These are phyloP conservation scores for Amorpha juglandis DNA, from an alignment of 2,888 invertebrate species.

Conservation along the genomic window DNA sequence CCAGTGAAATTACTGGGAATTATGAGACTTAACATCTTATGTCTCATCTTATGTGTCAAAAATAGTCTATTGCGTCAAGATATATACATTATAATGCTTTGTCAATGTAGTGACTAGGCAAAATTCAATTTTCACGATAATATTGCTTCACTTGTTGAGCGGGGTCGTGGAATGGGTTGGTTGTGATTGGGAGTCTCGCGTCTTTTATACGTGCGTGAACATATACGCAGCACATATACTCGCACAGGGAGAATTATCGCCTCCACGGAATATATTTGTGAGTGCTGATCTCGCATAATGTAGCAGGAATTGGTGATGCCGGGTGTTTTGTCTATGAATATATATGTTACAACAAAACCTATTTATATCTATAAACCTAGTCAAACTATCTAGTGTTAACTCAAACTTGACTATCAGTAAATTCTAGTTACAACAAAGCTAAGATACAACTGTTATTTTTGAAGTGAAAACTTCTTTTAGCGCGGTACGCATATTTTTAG, in stretches of 20 bases:
- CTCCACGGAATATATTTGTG: background rate
- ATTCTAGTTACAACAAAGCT: no score
- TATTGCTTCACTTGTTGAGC: slow-evolving; percentile 51
- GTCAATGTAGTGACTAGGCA: slow-evolving; percentile 39
- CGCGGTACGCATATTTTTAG: no score
- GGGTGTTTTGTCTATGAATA: background rate
- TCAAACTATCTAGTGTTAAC: no score
- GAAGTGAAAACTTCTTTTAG: no score
- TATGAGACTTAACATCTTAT: no score
- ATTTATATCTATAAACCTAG: no score
- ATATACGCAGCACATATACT: background rate
- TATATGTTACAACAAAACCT: no score
- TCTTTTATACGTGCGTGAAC: background rate
- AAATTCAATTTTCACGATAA: slow-evolving; percentile 47
- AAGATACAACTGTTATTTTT: no score
- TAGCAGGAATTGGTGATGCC: background rate
- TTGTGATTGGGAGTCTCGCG: slow-evolving; percentile 5
- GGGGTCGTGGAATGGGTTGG: slow-evolving; percentile 32
- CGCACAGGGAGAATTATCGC: background rate
- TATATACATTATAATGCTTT: slow-evolving; percentile 31
- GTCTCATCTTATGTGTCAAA: no score
- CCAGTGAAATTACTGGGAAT: no score
- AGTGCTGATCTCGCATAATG: background rate
- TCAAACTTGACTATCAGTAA: no score
- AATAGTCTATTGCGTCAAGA: slow-evolving; percentile 7